Conservation (phyloP, 1,140 invertebrate species). For the Leucophenga varia region DNA sequence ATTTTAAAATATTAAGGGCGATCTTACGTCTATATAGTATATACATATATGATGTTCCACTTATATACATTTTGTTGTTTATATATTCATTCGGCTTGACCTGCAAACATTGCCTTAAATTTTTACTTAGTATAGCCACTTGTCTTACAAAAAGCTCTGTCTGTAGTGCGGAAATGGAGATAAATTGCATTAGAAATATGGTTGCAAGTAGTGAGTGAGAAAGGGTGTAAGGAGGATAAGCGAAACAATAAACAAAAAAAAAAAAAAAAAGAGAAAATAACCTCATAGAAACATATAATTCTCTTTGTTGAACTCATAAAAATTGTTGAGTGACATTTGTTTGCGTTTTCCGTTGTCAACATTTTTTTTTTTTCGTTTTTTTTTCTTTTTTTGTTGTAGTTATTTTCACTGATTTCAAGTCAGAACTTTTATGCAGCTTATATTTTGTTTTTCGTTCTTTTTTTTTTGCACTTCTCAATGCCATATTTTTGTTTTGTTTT, state of each 20-base stretch:
- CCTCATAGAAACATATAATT: constrained; percentile 51
- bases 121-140: no score
- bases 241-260: no score
- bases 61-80: no score
- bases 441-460: no score
- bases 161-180: constrained; percentile 45
- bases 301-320: constrained; percentile 54
- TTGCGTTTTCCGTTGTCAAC: constrained; percentile 52
- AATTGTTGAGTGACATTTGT: constrained; percentile 53
- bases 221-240: no score
- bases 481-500: constrained; percentile 22
- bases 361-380: constrained; percentile 30
- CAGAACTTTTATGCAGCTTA: constrained; percentile 41
- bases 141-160: no score
- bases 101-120: no score
- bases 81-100: no score
- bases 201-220: no score
- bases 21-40: no score
- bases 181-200: constrained; percentile 42
- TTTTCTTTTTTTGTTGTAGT: constrained; percentile 1
- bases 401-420: constrained; percentile 45
- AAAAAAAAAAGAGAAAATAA: constrained; percentile 41
- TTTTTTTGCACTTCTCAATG: constrained; percentile 41
- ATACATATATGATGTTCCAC: no score
- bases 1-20: no score